Conservation (phyloP, 2,797 vertebrate species). For the Rhinophrynus dorsalis region DNA sequence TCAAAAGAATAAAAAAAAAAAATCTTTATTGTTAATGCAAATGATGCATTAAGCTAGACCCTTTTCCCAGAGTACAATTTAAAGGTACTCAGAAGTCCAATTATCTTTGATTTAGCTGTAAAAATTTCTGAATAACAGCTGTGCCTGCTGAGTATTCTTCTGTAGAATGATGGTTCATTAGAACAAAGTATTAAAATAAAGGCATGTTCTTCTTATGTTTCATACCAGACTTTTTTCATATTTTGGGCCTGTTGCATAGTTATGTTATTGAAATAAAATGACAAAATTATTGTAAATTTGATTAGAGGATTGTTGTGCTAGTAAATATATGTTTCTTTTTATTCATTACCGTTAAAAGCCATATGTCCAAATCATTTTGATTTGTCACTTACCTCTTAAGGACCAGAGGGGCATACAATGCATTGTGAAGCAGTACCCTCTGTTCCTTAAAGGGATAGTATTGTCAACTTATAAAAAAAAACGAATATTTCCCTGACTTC, state of each 20-base stretch:
- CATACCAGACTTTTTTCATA: slow-evolving; percentile 16
- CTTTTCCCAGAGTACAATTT: slow-evolving; percentile 64
- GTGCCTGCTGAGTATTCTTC: slow-evolving; percentile 59
- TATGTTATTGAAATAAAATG: no score
- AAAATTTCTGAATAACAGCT: slow-evolving; percentile 63
- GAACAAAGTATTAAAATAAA: slow-evolving; percentile 17
- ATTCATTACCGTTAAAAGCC: no score
- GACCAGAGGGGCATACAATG: no score
- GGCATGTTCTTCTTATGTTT: slow-evolving; percentile 41
- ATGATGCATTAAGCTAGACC: slow-evolving; percentile 63
- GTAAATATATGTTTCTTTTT: no score
- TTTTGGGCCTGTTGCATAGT: slow-evolving; percentile 52
- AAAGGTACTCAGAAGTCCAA: slow-evolving; percentile 67
- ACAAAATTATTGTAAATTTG: no score
- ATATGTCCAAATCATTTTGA: no score
- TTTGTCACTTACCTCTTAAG: no score
- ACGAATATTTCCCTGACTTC: no score
- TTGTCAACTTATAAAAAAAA: no score
- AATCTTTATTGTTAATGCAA: slow-evolving; percentile 60
- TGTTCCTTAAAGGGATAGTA: no score
- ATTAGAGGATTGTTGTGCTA: no score
- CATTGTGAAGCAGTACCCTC: no score
- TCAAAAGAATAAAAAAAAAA: slow-evolving; percentile 58
- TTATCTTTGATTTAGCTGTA: slow-evolving; percentile 69
- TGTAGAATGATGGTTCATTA: slow-evolving; percentile 57